phyloP scores from a whole-genome alignment of 2,888 invertebrate species.

The Acleris sparsana region DNA sequence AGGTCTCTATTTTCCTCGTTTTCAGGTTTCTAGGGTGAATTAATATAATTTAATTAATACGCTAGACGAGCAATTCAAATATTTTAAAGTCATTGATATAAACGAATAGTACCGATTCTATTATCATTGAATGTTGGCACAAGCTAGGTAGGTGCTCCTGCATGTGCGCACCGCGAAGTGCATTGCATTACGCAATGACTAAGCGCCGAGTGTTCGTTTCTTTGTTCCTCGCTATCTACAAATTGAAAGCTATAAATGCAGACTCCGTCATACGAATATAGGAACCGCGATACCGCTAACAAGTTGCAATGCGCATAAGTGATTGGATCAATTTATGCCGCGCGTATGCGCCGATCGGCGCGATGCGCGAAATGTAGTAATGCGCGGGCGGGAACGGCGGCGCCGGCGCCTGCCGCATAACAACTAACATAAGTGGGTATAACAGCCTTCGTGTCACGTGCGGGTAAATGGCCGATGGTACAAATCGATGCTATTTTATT shows the following conservation, averaged over 20 bases:
- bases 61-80: too few relatives aligned
- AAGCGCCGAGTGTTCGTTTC: constrained; percentile 17
- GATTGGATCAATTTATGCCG: constrained; percentile 32
- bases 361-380: constrained; percentile 27
- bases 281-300: constrained; percentile 21
- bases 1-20: too few relatives aligned
- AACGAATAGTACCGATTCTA: too few relatives aligned
- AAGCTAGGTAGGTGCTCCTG: not conserved
- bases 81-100: too few relatives aligned
- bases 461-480: too few relatives aligned
- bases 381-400: not conserved
- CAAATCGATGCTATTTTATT: too few relatives aligned
- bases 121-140: too few relatives aligned
- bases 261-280: constrained; percentile 21
- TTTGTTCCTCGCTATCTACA: constrained; percentile 29
- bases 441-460: not conserved
- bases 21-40: too few relatives aligned
- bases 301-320: constrained; percentile 22
- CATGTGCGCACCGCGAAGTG: not conserved
- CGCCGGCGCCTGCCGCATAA: not conserved
- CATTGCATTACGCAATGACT: constrained; percentile 13
- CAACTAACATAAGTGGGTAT: too few relatives aligned
- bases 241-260: constrained; percentile 30
- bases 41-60: too few relatives aligned
- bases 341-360: constrained; percentile 13